phyloP scores from a whole-genome alignment of 2,888 invertebrate species.

The Selenia dentaria region DNA sequence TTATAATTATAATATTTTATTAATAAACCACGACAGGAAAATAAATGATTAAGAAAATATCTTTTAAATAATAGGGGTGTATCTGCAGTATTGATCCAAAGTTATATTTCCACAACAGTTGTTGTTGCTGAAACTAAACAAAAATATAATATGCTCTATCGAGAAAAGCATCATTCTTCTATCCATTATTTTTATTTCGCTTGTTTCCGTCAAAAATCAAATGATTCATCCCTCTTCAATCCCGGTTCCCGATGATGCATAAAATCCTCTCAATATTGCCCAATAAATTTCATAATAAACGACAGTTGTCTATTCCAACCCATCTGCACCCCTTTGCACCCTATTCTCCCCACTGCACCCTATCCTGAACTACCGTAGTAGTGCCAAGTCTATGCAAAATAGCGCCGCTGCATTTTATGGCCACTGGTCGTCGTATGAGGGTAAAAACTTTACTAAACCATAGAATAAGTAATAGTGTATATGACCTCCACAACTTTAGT shows the following conservation, averaged over 20 bases:
- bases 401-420: constrained; percentile 62
- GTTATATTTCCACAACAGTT: too few relatives aligned
- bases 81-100: too few relatives aligned
- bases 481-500: constrained; percentile 13
- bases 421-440: constrained; percentile 30
- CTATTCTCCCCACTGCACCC: constrained; percentile 23
- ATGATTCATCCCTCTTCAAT: too few relatives aligned
- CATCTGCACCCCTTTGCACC: constrained; percentile 28
- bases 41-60: too few relatives aligned
- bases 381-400: constrained; percentile 59
- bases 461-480: background rate
- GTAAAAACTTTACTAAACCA: constrained; percentile 24
- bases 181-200: too few relatives aligned
- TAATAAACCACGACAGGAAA: too few relatives aligned
- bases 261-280: constrained; percentile 24
- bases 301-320: constrained; percentile 44
- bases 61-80: too few relatives aligned
- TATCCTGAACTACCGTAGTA: constrained; percentile 46
- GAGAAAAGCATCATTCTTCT: too few relatives aligned
- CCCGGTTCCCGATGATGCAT: constrained; percentile 10
- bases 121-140: too few relatives aligned
- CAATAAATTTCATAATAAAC: constrained; percentile 52
- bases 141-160: too few relatives aligned
- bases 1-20: too few relatives aligned
- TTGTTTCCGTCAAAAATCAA: too few relatives aligned